Conservation (phyloP, 2,888 invertebrate genomes). For the Muscina levida region DNA sequence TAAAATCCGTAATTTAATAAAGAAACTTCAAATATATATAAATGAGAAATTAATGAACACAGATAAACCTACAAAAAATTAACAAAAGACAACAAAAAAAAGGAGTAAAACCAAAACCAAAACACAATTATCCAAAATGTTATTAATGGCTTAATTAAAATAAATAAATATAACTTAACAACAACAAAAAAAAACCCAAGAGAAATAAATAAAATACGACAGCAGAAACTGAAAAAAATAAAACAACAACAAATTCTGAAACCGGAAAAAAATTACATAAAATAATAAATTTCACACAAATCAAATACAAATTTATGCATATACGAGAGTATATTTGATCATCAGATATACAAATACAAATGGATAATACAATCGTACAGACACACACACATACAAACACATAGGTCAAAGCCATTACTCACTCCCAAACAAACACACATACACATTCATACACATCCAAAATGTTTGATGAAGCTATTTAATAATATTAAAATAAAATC, state of each 20-base stretch:
- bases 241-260: neutral
- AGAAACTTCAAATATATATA: neutral
- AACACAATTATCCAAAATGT: conserved; percentile 57
- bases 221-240: neutral
- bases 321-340: conserved; percentile 2
- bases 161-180: conserved; percentile 23
- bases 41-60: neutral
- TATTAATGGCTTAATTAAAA: conserved; percentile 64
- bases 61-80: neutral
- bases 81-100: neutral
- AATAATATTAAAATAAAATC: conserved; percentile 26
- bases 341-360: conserved; percentile 21
- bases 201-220: conserved; percentile 12
- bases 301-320: conserved; percentile 25
- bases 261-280: neutral
- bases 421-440: neutral
- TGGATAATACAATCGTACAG: conserved; percentile 30
- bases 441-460: no score
- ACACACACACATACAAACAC: conserved; percentile 45
- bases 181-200: conserved; percentile 23
- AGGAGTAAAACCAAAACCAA: conserved; percentile 21
- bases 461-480: conserved; percentile 57
- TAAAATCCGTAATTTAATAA: neutral
- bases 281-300: conserved; percentile 43
- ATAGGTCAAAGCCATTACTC: conserved; percentile 29